Base-by-base conservation (phyloP, 2,888 invertebrate species). In the Plusia festucae region DNA sequence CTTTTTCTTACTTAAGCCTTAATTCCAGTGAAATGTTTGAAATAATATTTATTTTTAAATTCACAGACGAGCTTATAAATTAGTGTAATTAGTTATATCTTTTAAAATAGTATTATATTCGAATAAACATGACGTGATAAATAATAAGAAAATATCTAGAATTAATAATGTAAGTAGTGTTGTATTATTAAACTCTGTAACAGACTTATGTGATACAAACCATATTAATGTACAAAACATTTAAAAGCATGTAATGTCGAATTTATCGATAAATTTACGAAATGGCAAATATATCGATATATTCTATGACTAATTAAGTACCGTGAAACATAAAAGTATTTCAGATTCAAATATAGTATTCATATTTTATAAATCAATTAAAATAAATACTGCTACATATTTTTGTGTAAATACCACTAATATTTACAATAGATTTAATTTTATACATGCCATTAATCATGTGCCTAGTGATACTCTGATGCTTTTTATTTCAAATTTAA, bases 381-480 rank as follows among this genome's bases (percentile, higher is more conserved):
- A 2, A 9, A 27, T 24, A 16, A 16, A 16, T 3, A 13, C 3
- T 44, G 13, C 57, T 68, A 64, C 60, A 69, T 66, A 61, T 22
- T 53, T 52, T 46, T 22, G 55, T 66, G 71, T 67, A 70, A 68
- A 74, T 78, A 75, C 67, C 70, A 75, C 44, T 78, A 75, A 49
- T 46, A 6, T 15, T 53, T 53, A 66, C 54, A 63, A 61, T 61
- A 72, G 49, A 65, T 62, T 52, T 56, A 64, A 57, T 68, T 40
- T 61, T 60, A 55, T 54, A 58, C 64, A 68, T 66, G 77, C 76
- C 79, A 71, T 76, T 56, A 32, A 60, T 15, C 53, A 51, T 54
- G 59, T 16, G n/a, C 8, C 34, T 60, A 58, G 46, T 20, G 18
- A 63, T 27, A 55, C 6, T 32, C 58, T 11, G 22, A 59, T 18